Evolutionary conservation across 2,888 invertebrate species (phyloP), one percentile per base, ranked within the genome.

Genomic region (Priapulus caudatus): DNA sequence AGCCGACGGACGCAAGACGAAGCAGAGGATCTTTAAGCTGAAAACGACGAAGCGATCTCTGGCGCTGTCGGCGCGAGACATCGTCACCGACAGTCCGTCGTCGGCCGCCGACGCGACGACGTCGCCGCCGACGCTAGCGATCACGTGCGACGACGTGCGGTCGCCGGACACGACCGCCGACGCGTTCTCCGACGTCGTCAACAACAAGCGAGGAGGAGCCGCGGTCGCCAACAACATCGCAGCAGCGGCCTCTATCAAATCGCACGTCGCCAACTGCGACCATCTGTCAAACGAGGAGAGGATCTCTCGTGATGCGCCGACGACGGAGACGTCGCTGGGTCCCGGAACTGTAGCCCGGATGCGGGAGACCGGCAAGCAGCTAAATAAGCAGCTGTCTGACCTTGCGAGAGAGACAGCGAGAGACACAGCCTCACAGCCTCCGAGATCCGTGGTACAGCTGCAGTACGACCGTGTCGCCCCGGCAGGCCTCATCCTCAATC

Each of bases 401-500:
- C n/a, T 33, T 33, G n/a, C 33, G n/a, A 33, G n/a, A 33, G 33
- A 33, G 33, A 33, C n/a, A n/a, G n/a, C 33, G n/a, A n/a, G n/a
- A n/a, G n/a, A n/a, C n/a, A n/a, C n/a, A n/a, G n/a, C n/a, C n/a
- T n/a, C n/a, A n/a, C n/a, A n/a, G n/a, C n/a, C n/a, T n/a, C n/a
- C n/a, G n/a, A n/a, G n/a, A n/a, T n/a, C n/a, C n/a, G n/a, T n/a
- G n/a, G n/a, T n/a, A n/a, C n/a, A n/a, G n/a, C n/a, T n/a, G n/a
- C n/a, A n/a, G n/a, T n/a, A n/a, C n/a, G n/a, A n/a, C n/a, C n/a
- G n/a, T n/a, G n/a, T n/a, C n/a, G n/a, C n/a, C n/a, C n/a, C n/a
- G n/a, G n/a, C n/a, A n/a, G n/a, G n/a, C n/a, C n/a, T n/a, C n/a
- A n/a, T n/a, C n/a, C n/a, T n/a, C n/a, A n/a, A n/a, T n/a, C n/a